Base-by-base conservation (phyloP, 2,888 invertebrate genomes). In the Agrotis segetum region DNA sequence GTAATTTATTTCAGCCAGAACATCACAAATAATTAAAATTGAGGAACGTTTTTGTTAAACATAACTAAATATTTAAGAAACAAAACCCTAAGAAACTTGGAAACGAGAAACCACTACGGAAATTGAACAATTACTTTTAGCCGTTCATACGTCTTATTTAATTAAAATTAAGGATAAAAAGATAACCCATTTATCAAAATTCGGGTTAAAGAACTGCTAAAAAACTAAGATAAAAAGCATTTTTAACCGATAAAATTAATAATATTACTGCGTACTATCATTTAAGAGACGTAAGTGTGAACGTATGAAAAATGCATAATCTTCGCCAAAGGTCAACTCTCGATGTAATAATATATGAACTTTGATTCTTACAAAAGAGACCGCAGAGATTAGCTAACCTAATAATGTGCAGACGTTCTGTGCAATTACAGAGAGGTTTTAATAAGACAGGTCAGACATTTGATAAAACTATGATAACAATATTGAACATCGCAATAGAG, bases 381-480 rank as follows among this genome's bases (percentile, higher is more conserved):
- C 75, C 67, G 67, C 67, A 19, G 52, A 67, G 73, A 74, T 67
- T 53, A 73, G 47, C 56, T 83, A 86, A 85, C 80, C 73, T 70
- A 85, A 85, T 86, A 86, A 82, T 74, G 74, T 64, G 58, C 71
- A 69, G 82, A 79, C 73, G 77, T 71, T 71, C 79, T 81, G 77
- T 83, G 79, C 63, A 78, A 87, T 85, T 76, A 74, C 61, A 78
- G 74, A 58, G 68, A 74, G 66, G 73, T 75, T 73, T 70, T 81
- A 81, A 82, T 81, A 82, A 71, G 76, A 85, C 82, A 85, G 83
- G 79, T 79, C 83, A 87, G 75, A 75, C 71, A 56, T 55, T 19
- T 77, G 75, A 72, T 75, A 75, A 69, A 71, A 60, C 77, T 72
- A 61, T 73, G 75, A 83, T 77, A 75, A 72, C 65, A 73, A 79